A percentile compares a stretch with the other conserved stretches of the same genome.
phyloP scores from a whole-genome alignment of 1,140 invertebrate species.

The Argopecten irradians region DNA sequence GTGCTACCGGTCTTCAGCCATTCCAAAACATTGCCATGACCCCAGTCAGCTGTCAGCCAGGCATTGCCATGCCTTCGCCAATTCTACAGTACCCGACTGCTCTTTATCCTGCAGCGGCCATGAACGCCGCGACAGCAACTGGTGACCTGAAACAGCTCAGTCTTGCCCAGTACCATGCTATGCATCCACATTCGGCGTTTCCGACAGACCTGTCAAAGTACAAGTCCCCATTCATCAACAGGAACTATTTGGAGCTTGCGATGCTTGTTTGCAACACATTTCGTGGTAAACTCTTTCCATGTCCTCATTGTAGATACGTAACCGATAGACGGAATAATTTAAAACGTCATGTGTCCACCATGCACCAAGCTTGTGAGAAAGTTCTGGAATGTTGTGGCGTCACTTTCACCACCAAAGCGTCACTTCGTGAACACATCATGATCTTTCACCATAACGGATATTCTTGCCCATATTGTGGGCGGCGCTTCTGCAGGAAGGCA shows the following conservation, averaged over 20 bases:
- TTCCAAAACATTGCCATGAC: conserved; percentile 39
- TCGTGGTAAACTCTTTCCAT: conserved; percentile 73
- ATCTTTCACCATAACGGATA: conserved; percentile 77
- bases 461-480: conserved; percentile 76
- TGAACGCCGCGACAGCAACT: conserved; percentile 38
- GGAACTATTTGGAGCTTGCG: conserved; percentile 72
- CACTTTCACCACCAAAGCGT: conserved; percentile 76
- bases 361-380: conserved; percentile 77
- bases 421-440: conserved; percentile 76
- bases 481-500: conserved; percentile 78
- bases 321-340: conserved; percentile 79
- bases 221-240: conserved; percentile 69
- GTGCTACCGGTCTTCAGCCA: conserved; percentile 36
- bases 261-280: conserved; percentile 75
- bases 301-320: conserved; percentile 76
- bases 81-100: conserved; percentile 63
- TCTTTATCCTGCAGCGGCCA: conserved; percentile 39
- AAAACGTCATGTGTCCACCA: conserved; percentile 78
- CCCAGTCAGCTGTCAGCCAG: conserved; percentile 24
- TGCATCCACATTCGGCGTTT: conserved; percentile 51
- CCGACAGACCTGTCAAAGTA: conserved; percentile 65
- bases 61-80: conserved; percentile 48
- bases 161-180: conserved; percentile 58
- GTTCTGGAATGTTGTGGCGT: conserved; percentile 77
- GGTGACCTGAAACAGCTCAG: conserved; percentile 57